Evolutionary conservation across 2,888 invertebrate genomes (phyloP).

Genomic region (Mimachlamys varia): DNA sequence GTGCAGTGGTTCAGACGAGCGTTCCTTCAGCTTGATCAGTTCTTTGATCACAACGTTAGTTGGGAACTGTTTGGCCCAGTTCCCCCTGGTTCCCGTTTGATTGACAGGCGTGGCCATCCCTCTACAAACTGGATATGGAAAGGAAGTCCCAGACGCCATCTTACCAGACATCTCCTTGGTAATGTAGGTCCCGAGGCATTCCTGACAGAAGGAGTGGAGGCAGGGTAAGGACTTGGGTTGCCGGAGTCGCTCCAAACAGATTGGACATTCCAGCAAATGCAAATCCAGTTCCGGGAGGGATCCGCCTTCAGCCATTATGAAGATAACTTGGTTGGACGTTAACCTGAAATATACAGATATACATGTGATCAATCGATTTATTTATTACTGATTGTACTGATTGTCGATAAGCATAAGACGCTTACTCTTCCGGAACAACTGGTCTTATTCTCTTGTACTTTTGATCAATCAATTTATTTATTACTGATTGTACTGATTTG

Average conservation of each 20-base stretch:
- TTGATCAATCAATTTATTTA: no score
- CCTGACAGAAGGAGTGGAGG: constrained; percentile 60
- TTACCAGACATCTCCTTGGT: constrained; percentile 37
- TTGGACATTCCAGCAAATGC: constrained; percentile 53
- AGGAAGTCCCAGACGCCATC: constrained; percentile 45
- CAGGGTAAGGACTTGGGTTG: constrained; percentile 62
- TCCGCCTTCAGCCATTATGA: neutral
- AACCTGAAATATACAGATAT: no score
- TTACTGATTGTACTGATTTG: no score
- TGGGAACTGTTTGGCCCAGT: constrained; percentile 62
- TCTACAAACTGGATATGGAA: constrained; percentile 61
- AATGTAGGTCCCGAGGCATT: constrained; percentile 58
- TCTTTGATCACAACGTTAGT: constrained; percentile 59
- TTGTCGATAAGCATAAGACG: no score
- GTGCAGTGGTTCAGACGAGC: constrained; percentile 38
- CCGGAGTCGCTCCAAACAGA: constrained; percentile 56
- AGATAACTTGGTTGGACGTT: neutral
- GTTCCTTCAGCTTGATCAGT: constrained; percentile 52
- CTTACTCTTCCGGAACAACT: no score
- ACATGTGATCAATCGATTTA: no score
- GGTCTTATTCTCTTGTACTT: no score
- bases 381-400: no score
- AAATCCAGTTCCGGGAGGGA: neutral
- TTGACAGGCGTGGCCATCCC: constrained; percentile 52
- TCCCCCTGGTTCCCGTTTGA: constrained; percentile 45